phyloP scores from a whole-genome alignment of 2,888 invertebrate species.

The Hyppa rectilinea region DNA sequence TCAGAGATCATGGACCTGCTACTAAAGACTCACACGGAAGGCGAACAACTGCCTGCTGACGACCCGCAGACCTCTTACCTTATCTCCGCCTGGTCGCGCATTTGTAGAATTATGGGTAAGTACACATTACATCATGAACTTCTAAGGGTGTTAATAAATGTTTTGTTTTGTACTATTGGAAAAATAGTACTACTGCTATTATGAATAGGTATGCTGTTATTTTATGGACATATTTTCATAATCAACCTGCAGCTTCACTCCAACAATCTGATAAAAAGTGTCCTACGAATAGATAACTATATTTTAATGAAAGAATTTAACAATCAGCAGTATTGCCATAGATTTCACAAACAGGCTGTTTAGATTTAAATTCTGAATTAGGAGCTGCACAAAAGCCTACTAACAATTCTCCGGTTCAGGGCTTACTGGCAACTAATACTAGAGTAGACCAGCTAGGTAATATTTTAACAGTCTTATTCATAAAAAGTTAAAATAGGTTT shows the following conservation, averaged over 20 bases:
- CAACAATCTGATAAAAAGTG: not conserved
- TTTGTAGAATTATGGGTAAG: constrained; percentile 96
- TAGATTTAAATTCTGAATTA: not conserved
- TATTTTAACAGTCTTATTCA: too few relatives aligned
- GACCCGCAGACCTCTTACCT: constrained; percentile 99
- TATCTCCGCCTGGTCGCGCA: constrained; percentile 99
- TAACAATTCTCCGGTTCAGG: not conserved
- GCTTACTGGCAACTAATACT: not conserved
- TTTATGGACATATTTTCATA: not conserved
- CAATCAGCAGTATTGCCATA: not conserved
- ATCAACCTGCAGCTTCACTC: not conserved
- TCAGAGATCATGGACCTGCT: constrained; percentile 99
- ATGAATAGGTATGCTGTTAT: not conserved
- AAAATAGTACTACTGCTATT: not conserved
- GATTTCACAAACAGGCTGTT: not conserved
- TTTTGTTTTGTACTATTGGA: not conserved
- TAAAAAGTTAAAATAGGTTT: too few relatives aligned
- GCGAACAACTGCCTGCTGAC: constrained; percentile 96
- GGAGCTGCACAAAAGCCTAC: not conserved
- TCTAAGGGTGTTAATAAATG: not conserved
- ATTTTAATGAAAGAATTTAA: not conserved
- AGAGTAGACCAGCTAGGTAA: not conserved
- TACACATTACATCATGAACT: not conserved
- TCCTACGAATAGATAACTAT: not conserved
- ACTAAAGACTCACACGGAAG: constrained; percentile 96